A percentile compares a stretch with the other conserved stretches of the same genome.
phyloP scores from a whole-genome alignment of 2,113 vertebrate species.

The Glaucomys volans region DNA sequence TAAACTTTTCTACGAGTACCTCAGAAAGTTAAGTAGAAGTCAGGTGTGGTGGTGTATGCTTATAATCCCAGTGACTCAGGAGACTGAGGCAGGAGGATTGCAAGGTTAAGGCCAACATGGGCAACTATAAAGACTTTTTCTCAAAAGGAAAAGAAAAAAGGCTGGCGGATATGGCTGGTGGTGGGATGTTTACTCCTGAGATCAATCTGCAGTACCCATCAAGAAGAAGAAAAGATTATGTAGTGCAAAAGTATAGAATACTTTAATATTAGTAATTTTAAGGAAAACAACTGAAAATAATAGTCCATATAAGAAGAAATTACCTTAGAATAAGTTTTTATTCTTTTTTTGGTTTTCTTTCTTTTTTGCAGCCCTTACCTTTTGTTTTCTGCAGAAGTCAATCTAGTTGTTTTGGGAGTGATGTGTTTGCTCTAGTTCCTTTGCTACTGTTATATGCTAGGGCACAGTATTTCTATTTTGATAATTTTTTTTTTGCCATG shows the following conservation, averaged over 20 bases:
- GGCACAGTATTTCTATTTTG: constrained; percentile 2
- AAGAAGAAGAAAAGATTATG: not conserved
- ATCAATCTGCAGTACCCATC: too few species aligned
- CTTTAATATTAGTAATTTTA: constrained; percentile 29
- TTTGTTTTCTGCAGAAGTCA: constrained; percentile 12
- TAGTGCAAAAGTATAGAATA: not conserved
- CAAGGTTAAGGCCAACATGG: too few species aligned
- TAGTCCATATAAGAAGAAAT: constrained; percentile 17
- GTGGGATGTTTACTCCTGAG: too few species aligned
- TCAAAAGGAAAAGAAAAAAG: too few species aligned
- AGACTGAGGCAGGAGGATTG: too few species aligned
- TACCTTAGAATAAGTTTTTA: not conserved
- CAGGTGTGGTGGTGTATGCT: too few species aligned
- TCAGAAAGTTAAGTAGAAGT: constrained; percentile 15
- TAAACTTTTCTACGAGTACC: not conserved
- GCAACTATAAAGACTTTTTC: too few species aligned
- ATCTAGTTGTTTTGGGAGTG: not conserved
- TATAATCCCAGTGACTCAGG: too few species aligned
- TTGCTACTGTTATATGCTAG: not conserved
- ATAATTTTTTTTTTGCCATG: constrained; percentile 15
- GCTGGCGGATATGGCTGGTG: too few species aligned
- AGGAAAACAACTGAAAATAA: constrained; percentile 50
- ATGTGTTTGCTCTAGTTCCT: not conserved
- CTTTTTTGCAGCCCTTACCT: not conserved
- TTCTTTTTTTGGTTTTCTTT: not conserved